phyloP scores from a whole-genome alignment of 2,113 vertebrate genomes.

The Labeo rohita region DNA sequence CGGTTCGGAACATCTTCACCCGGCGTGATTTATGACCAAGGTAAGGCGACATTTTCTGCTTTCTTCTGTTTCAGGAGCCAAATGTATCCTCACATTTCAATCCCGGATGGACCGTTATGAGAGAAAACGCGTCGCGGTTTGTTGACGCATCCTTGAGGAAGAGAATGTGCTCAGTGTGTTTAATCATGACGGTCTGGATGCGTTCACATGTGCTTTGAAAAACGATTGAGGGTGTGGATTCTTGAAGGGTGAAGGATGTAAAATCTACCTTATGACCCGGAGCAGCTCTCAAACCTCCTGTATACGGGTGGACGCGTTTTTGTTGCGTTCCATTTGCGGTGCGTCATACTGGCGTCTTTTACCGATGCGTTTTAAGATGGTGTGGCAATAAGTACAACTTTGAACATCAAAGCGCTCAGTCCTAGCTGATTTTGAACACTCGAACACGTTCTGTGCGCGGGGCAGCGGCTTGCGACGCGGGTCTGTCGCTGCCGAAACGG shows the following conservation, averaged over 20 bases:
- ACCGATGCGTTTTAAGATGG: not conserved
- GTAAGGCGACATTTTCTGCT: not conserved
- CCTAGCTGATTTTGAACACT: not conserved
- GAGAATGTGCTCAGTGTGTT: slow-evolving; percentile 8
- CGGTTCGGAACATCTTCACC: slow-evolving; percentile 7
- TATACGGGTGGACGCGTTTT: not conserved
- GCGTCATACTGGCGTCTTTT: not conserved
- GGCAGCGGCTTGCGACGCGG: not conserved
- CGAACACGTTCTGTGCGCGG: not conserved
- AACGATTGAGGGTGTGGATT: not conserved
- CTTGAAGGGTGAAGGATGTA: too few species aligned
- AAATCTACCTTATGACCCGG: not conserved
- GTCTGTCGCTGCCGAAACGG: not conserved
- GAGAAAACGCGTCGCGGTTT: not conserved
- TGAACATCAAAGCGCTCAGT: not conserved
- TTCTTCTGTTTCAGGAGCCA: not conserved
- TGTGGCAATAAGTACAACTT: not conserved
- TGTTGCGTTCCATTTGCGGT: not conserved
- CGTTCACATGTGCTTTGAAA: not conserved
- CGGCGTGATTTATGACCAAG: slow-evolving; percentile 36
- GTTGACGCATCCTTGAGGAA: not conserved
- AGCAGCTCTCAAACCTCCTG: not conserved
- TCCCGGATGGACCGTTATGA: not conserved
- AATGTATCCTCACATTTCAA: not conserved
- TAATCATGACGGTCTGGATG: not conserved